A percentile compares a stretch with the other conserved stretches of the same genome.
Evolutionary conservation across 2,888 invertebrate genomes (phyloP).

Genomic region (Achlya flavicornis): DNA sequence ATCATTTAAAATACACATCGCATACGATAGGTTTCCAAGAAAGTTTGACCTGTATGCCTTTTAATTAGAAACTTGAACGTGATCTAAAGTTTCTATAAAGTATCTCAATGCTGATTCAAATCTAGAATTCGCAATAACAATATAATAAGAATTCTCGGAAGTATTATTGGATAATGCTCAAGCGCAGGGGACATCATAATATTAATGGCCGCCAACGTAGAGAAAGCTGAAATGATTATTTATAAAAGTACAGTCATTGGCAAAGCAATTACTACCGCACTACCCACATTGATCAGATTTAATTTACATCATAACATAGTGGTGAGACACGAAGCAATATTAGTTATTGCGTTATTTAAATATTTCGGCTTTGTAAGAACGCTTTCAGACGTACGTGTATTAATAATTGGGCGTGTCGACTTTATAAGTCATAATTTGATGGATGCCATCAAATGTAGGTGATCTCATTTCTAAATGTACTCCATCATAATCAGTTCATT

Average conservation of each 20-base stretch:
- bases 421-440: neutral
- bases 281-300: constrained; percentile 1
- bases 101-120: neutral
- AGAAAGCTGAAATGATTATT: constrained; percentile 8
- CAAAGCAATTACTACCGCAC: constrained; percentile 12
- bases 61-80: neutral
- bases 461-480: neutral
- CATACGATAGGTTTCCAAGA: neutral
- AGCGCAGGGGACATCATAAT: neutral
- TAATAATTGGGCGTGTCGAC: neutral
- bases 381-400: neutral
- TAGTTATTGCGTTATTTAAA: neutral
- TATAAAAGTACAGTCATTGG: constrained; percentile 4
- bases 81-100: constrained; percentile 1
- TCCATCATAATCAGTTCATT: constrained; percentile 4
- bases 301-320: neutral
- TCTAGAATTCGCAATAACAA: neutral
- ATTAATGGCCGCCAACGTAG: too few relatives aligned
- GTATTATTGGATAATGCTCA: constrained; percentile 1
- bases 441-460: neutral
- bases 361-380: neutral
- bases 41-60: neutral
- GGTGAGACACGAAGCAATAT: neutral
- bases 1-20: neutral
- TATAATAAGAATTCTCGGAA: neutral